Conservation (phyloP, 2,113 vertebrate genomes). For the Rhabdomys dilectus region DNA sequence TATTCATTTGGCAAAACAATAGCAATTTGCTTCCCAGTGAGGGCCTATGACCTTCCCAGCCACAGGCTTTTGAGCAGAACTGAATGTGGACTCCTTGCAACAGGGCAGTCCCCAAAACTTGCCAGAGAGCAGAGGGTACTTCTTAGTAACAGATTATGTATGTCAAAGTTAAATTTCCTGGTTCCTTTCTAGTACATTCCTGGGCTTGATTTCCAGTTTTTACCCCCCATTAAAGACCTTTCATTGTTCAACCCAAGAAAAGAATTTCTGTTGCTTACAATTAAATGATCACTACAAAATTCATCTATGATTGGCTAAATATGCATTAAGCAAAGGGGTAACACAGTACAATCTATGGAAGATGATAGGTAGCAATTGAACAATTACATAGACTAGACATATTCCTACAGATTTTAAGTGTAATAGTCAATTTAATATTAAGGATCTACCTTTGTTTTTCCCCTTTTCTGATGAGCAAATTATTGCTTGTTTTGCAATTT, state of each 20-base stretch:
- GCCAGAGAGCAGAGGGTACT: neutral
- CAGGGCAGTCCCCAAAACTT: neutral
- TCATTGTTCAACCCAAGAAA: neutral
- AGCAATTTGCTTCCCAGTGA: neutral
- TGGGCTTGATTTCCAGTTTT: neutral
- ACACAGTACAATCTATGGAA: neutral
- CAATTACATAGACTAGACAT: neutral
- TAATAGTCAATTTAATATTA: neutral
- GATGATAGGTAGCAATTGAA: neutral
- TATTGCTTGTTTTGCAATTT: neutral
- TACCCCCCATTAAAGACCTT: neutral
- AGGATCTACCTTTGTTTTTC: neutral
- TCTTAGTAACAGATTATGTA: neutral
- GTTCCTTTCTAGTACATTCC: neutral
- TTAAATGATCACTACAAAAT: neutral
- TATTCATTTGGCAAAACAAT: neutral
- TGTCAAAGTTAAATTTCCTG: neutral
- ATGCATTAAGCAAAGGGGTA: neutral
- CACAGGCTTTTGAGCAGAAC: neutral
- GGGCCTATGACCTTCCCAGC: neutral
- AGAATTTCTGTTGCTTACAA: neutral
- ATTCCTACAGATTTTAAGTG: neutral
- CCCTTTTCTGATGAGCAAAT: neutral
- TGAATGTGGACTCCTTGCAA: neutral
- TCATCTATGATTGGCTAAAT: neutral